Evolutionary conservation across 2,113 vertebrate species (phyloP).

Genomic region (Clarias gariepinus): DNA sequence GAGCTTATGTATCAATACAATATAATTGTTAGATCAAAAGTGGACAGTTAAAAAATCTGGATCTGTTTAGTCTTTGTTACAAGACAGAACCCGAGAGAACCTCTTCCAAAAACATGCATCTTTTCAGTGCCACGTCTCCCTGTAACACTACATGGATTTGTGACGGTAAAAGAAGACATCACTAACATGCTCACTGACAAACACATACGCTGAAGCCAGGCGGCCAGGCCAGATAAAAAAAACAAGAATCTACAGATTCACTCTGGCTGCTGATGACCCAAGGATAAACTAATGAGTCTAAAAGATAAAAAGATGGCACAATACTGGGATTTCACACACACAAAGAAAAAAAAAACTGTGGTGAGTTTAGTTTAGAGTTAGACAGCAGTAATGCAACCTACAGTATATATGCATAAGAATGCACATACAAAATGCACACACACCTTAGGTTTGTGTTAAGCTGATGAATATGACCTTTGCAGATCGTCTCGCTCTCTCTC

Average conservation of each 20-base stretch:
- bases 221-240: slow-evolving; percentile 42
- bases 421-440: not conserved
- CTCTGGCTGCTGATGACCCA: slow-evolving; percentile 30
- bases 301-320: slow-evolving; percentile 23
- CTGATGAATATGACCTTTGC: not conserved
- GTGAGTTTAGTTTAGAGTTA: not conserved
- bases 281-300: slow-evolving; percentile 39
- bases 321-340: not conserved
- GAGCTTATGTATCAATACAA: not conserved
- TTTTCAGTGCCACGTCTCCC: not conserved
- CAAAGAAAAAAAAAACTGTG: too few species aligned
- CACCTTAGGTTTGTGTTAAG: slow-evolving; percentile 3
- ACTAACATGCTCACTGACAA: not conserved
- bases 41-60: slow-evolving; percentile 2
- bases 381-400: slow-evolving; percentile 1
- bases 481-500: not conserved
- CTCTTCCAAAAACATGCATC: not conserved
- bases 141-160: not conserved
- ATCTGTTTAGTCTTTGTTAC: slow-evolving; percentile 8
- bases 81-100: not conserved
- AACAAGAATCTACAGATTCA: slow-evolving; percentile 32
- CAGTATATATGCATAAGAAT: too few species aligned
- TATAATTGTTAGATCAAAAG: not conserved
- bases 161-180: not conserved
- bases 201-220: slow-evolving; percentile 13